phyloP scores from a whole-genome alignment of 2,797 vertebrate species.

The Echeneis naucrates region DNA sequence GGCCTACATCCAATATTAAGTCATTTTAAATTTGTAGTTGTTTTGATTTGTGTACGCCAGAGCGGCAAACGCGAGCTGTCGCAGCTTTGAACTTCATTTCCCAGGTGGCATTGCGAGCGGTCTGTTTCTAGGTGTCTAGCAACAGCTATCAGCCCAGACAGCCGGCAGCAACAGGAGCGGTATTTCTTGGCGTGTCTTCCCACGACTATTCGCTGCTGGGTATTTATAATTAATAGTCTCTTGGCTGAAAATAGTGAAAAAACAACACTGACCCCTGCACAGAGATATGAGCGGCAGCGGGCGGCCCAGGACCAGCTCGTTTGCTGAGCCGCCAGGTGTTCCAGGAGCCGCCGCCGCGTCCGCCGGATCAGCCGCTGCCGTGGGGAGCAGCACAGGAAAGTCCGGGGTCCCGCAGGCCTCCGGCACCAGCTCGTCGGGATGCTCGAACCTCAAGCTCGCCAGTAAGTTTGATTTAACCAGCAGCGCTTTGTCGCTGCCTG shows the following conservation, averaged over 20 bases:
- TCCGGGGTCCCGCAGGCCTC: constrained; percentile 87
- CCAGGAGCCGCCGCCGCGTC: constrained; percentile 85
- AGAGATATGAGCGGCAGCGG: constrained; percentile 89
- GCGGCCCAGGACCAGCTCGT: constrained; percentile 92
- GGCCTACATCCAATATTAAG: constrained; percentile 41
- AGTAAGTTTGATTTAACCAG: constrained; percentile 80
- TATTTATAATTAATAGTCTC: constrained; percentile 48
- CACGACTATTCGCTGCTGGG: constrained; percentile 55
- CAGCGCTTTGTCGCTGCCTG: neutral
- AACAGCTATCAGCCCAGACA: constrained; percentile 80
- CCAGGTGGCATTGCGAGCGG: constrained; percentile 78
- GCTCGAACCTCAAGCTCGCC: constrained; percentile 87
- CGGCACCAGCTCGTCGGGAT: constrained; percentile 83
- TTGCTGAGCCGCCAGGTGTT: constrained; percentile 89
- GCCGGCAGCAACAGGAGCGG: constrained; percentile 72
- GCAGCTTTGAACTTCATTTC: constrained; percentile 75
- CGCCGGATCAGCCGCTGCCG: constrained; percentile 83
- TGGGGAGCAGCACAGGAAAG: constrained; percentile 87
- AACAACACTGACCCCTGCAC: constrained; percentile 77
- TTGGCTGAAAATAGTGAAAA: constrained; percentile 64
- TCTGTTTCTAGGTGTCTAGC: constrained; percentile 82
- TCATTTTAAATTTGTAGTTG: constrained; percentile 66
- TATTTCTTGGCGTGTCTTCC: constrained; percentile 64
- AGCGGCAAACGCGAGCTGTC: constrained; percentile 16
- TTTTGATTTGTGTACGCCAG: constrained; percentile 41